A percentile compares a stretch with the other conserved stretches of the same genome.
These are phyloP conservation scores for Troilus luridus DNA, from an alignment of 2,888 invertebrate species.

Conservation along the genomic window DNA sequence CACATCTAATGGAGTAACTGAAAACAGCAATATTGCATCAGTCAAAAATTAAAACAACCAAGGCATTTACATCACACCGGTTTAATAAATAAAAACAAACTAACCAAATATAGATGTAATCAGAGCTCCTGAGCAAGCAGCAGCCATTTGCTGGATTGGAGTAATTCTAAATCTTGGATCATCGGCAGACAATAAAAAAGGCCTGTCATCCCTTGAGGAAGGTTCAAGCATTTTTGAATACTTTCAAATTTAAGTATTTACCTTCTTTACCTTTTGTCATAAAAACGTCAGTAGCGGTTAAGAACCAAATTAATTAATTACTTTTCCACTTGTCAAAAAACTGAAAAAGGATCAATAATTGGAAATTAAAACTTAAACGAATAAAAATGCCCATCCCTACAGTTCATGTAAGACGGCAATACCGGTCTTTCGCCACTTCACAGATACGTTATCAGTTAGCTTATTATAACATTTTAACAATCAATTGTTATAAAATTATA, in stretches of 20 bases:
- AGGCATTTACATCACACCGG: neutral
- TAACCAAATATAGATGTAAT: slow-evolving; percentile 92
- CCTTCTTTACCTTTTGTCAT: neutral
- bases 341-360: slow-evolving; percentile 24
- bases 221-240: neutral
- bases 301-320: neutral
- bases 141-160: slow-evolving; percentile 85
- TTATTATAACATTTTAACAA: neutral
- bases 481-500: neutral
- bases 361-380: slow-evolving; percentile 18
- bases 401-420: neutral
- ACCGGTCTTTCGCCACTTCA: slow-evolving; percentile 15
- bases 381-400: slow-evolving; percentile 35
- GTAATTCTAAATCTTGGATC: slow-evolving; percentile 85
- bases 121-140: slow-evolving; percentile 90
- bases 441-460: slow-evolving; percentile 30
- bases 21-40: slow-evolving; percentile 66
- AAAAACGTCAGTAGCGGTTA: neutral
- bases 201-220: slow-evolving; percentile 16
- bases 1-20: slow-evolving; percentile 99
- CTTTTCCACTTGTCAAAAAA: slow-evolving; percentile 43
- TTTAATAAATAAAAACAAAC: slow-evolving; percentile 71
- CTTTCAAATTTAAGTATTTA: neutral
- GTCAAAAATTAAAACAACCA: neutral
- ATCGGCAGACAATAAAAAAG: slow-evolving; percentile 69